Evolutionary conservation across 2,888 invertebrate genomes (phyloP).

Genomic region (Nomada ferruginata): DNA sequence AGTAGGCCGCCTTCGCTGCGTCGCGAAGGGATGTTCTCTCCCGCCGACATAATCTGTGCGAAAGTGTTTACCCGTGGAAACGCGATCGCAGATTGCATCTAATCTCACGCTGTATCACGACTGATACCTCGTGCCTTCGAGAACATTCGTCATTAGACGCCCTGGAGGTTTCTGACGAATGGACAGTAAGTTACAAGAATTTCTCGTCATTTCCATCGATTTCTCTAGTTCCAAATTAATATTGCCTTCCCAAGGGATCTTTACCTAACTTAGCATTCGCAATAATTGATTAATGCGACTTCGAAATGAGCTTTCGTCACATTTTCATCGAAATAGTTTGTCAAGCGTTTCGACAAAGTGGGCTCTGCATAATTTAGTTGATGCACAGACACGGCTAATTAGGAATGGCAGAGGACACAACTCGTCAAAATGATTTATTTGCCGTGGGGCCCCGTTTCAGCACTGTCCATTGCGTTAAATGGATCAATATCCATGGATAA

Average conservation of each 20-base stretch:
- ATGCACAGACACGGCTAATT: constrained; percentile 54
- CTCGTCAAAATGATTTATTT: constrained; percentile 66
- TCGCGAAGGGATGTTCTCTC: constrained; percentile 41
- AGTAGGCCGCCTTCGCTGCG: constrained; percentile 46
- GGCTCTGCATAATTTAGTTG: constrained; percentile 47
- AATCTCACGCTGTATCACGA: constrained; percentile 65
- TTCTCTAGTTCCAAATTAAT: no score
- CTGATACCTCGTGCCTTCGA: constrained; percentile 14
- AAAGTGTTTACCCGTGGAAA: constrained; percentile 77
- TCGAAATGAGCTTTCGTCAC: constrained; percentile 15
- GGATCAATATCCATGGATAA: constrained; percentile 68
- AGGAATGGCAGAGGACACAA: constrained; percentile 48
- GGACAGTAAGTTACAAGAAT: neutral
- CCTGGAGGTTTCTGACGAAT: constrained; percentile 11
- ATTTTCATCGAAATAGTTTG: constrained; percentile 27
- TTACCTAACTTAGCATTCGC: no score
- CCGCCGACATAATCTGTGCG: constrained; percentile 72
- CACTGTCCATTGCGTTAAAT: constrained; percentile 33
- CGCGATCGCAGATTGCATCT: constrained; percentile 77
- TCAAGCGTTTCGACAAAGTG: constrained; percentile 36
- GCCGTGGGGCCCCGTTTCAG: constrained; percentile 32
- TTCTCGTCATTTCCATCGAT: no score
- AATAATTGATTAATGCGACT: constrained; percentile 25
- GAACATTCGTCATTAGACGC: constrained; percentile 7
- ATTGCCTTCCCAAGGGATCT: neutral